Conservation (phyloP, 2,113 vertebrate genomes). For the Pollimyrus isidori region DNA sequence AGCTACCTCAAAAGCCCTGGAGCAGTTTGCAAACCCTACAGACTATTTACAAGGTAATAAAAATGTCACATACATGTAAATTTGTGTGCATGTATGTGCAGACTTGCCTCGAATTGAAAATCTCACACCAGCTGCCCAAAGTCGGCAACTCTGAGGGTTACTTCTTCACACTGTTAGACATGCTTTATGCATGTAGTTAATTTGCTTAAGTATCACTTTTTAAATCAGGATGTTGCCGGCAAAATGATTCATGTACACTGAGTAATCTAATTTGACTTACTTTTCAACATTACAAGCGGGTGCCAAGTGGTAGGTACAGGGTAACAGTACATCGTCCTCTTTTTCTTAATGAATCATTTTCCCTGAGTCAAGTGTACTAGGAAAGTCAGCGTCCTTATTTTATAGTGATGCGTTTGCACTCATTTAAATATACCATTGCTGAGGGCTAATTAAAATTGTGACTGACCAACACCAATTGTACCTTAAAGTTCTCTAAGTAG, state of each 20-base stretch:
- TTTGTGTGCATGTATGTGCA: too few species aligned
- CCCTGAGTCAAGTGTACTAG: not conserved
- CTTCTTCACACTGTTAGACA: not conserved
- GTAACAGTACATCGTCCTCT: not conserved
- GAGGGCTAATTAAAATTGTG: not conserved
- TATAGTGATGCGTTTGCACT: not conserved
- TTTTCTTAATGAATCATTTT: not conserved
- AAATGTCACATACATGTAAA: too few species aligned
- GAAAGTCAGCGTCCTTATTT: not conserved
- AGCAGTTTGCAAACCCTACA: too few species aligned
- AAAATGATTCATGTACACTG: not conserved
- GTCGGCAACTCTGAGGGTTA: too few species aligned
- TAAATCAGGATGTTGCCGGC: not conserved
- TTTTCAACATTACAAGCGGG: not conserved
- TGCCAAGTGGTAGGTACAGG: not conserved
- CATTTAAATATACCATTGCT: not conserved
- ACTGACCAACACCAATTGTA: not conserved
- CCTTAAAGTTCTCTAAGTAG: not conserved
- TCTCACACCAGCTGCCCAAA: too few species aligned
- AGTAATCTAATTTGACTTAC: not conserved
- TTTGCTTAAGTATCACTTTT: not conserved
- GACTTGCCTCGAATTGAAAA: too few species aligned
- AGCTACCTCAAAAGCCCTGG: not conserved
- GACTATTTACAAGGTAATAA: too few species aligned
- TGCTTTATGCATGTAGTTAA: not conserved